Evolutionary conservation across 2,797 vertebrate species (phyloP).

Genomic region (Esox masquinongy): DNA sequence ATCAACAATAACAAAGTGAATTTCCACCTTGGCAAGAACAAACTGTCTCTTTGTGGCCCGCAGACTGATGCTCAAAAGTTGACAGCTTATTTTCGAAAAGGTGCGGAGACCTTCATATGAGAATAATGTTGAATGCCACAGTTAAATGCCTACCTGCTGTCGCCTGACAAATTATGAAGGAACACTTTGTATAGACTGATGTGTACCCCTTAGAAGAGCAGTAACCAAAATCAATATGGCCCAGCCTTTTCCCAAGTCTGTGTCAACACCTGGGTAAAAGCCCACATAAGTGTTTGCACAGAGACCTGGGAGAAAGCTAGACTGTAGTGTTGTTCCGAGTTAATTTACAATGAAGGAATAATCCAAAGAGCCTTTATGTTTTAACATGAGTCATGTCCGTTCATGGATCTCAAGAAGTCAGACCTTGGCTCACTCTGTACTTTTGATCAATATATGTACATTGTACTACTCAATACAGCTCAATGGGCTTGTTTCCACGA

Average conservation of each 20-base stretch:
- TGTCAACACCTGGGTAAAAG: not conserved
- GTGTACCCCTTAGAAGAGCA: not conserved
- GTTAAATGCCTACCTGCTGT: not conserved
- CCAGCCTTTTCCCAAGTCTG: not conserved
- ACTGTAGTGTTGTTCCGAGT: too few relatives aligned
- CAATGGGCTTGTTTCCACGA: not conserved
- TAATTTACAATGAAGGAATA: not conserved
- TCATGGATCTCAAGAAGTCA: not conserved
- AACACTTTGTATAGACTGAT: not conserved
- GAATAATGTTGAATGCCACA: too few relatives aligned
- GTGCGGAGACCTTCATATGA: too few relatives aligned
- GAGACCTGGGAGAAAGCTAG: too few relatives aligned
- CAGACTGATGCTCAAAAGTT: too few relatives aligned
- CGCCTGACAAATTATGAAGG: not conserved
- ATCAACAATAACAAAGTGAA: too few relatives aligned
- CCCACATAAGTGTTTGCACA: too few relatives aligned
- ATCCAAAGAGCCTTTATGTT: not conserved
- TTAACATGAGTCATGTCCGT: not conserved
- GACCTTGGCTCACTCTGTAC: not conserved
- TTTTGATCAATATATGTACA: not conserved
- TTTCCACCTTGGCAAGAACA: too few relatives aligned
- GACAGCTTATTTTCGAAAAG: too few relatives aligned
- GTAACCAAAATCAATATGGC: not conserved
- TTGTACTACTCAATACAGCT: not conserved
- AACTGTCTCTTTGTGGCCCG: too few relatives aligned